Evolutionary conservation across 2,888 invertebrate genomes (phyloP), one percentile per base, ranked within the genome.

Genomic region (Chaetogeoica ovagalla): DNA sequence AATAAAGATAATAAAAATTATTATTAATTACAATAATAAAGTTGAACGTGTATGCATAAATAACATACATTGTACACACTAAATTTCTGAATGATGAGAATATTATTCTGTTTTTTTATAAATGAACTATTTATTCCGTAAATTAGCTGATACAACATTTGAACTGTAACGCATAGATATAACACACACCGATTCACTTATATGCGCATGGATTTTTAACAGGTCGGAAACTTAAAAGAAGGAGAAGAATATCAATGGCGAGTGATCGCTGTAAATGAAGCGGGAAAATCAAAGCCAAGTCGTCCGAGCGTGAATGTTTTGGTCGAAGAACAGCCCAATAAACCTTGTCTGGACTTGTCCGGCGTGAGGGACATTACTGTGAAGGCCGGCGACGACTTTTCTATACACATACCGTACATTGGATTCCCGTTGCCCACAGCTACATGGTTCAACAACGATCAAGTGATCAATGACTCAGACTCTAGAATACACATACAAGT

Each of bases 381-480:
- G 5, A 91, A 95, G 83, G 98, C 98, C 83, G 99, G 99, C 73
- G 97, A 99, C 88, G 96, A 97, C 87, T 98, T 99, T 89, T 94
- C 94, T 84, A 96, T 99, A 85, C 94, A 95, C 85, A 94, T 99
- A 21, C 98, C 98, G 6, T 98, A 95, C 87, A 91, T 94, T 84
- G 97, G 97, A 83, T 94, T 96, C 90, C 98, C 99, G 3, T 94
- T 95, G 87, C 99, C 99, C 9, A 94, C 93, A 4, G 96, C 97
- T 0, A 91, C 93, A 59, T 98, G 98, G 96, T 94, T 94, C 86
- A 93, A 93, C 63, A 96, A 95, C 83, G 96, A 96, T 85, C 90
- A 90, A 83, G 89, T 92, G 11, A 88, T 96, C 69, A 94, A 94
- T 84, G 93, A 94, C 83, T 89, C 90, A 60, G 94, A 95, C 84